A percentile compares a stretch with the other conserved stretches of the same genome.
These are phyloP conservation scores for Acrocephalus scirpaceus DNA, from an alignment of 2,797 vertebrate genomes.

Conservation along the genomic window DNA sequence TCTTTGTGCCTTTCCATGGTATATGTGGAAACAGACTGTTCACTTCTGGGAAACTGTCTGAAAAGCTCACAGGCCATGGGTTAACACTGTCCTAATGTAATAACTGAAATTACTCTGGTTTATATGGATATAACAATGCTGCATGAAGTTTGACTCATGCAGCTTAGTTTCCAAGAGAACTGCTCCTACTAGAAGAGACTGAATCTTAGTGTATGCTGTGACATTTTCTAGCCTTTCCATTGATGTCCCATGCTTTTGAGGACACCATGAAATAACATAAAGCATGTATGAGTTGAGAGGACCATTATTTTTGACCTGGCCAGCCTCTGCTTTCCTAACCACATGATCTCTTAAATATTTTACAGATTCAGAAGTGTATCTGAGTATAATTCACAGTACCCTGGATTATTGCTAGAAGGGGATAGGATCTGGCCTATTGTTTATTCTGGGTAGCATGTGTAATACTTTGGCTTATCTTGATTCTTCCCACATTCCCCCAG, in stretches of 20 bases:
- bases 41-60: background rate
- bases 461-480: slow-evolving; percentile 53
- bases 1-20: background rate
- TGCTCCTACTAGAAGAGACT: background rate
- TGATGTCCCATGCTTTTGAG: background rate
- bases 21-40: background rate
- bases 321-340: background rate
- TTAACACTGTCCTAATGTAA: background rate
- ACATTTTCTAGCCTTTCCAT: background rate
- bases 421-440: slow-evolving; percentile 14
- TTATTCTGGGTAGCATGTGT: slow-evolving; percentile 49
- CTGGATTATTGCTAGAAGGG: background rate
- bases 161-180: background rate
- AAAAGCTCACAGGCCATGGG: background rate
- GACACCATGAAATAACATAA: background rate
- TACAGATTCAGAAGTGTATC: background rate
- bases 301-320: background rate
- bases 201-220: background rate
- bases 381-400: background rate
- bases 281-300: background rate
- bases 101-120: background rate
- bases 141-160: background rate
- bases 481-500: slow-evolving; percentile 63
- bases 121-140: background rate
- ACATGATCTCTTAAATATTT: background rate